These are phyloP conservation scores for Pasiphila rectangulata DNA, from an alignment of 2,888 invertebrate species.

Conservation along the genomic window DNA sequence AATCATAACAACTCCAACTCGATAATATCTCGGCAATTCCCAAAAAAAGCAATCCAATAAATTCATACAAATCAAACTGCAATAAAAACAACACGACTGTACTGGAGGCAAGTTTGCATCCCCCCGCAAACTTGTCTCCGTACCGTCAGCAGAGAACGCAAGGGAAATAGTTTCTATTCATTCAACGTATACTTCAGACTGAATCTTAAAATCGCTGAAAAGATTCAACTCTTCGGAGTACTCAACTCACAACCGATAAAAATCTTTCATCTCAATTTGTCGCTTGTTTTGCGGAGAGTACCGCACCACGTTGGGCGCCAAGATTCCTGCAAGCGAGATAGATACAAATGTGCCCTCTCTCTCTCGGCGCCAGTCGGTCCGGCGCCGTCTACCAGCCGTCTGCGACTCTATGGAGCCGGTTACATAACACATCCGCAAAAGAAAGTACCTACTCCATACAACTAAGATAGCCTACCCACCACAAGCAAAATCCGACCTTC, in stretches of 20 bases:
- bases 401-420: constrained; percentile 65
- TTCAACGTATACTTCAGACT: neutral
- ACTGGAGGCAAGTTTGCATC: too few relatives aligned
- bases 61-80: constrained; percentile 59
- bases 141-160: constrained; percentile 12
- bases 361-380: constrained; percentile 77
- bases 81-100: constrained; percentile 49
- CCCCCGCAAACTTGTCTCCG: constrained; percentile 18
- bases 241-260: neutral
- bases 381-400: constrained; percentile 74
- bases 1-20: constrained; percentile 18
- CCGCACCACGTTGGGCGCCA: constrained; percentile 57
- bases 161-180: neutral
- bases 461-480: neutral
- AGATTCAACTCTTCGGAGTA: constrained; percentile 3
- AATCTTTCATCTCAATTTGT: neutral
- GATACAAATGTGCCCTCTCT: constrained; percentile 37
- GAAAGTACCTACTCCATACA: constrained; percentile 4
- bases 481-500: neutral
- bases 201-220: neutral
- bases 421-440: constrained; percentile 53
- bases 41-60: constrained; percentile 49
- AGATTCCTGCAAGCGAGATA: constrained; percentile 43
- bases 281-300: constrained; percentile 13
- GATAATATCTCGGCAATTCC: constrained; percentile 18